Base-by-base conservation (phyloP, 2,797 vertebrate genomes). In the Artibeus jamaicensis region DNA sequence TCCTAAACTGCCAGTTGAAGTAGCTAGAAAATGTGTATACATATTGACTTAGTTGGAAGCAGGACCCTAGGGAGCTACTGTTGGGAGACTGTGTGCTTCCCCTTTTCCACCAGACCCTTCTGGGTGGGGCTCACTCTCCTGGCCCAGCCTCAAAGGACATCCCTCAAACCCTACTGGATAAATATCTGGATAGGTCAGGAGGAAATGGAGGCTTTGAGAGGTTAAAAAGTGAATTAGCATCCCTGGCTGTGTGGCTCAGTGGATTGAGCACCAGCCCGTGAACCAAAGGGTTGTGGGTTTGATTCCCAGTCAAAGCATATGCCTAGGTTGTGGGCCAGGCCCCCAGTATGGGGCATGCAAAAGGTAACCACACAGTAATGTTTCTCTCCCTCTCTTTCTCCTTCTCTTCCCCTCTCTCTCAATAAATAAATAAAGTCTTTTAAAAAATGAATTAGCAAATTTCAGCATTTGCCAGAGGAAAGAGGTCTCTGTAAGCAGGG, bases 1-100 rank as follows among this genome's bases (percentile, higher is more conserved):
- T 94, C 96, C 95, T 96, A 97, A 97, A 78, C 87, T 92, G 91
- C 94, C 96, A n/a, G 96, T 84, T 96, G 93, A 81, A 93, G 78
- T 90, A 83, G 94, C 96, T 97, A 97, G 14, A 86, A 97, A 97
- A 37, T 83, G 57, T 83, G 48, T 65, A 89, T 78, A 97, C 92
- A 96, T 78, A 92, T 77, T 88, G 92, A 96, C 92, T 97, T 92
- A 55, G 78, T 62, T 93, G 95, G 91, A 91, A 86, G 97, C 16
- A 77, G 19, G 57, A 44, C 6, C 29, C 39, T 12, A 81, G 86
- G 76, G 39, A 84, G 44, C 34, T 65, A 1, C 32, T 16, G 16
- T 34, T 50, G 42, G 39, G 10, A 86, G 4, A 19, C 5, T 22
- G n/a, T 50, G 32, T 2, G 32, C 16, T 29, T 87, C 85, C 29